These are phyloP conservation scores for Calidris pygmaea DNA, from an alignment of 2,113 vertebrate species.

Conservation along the genomic window DNA sequence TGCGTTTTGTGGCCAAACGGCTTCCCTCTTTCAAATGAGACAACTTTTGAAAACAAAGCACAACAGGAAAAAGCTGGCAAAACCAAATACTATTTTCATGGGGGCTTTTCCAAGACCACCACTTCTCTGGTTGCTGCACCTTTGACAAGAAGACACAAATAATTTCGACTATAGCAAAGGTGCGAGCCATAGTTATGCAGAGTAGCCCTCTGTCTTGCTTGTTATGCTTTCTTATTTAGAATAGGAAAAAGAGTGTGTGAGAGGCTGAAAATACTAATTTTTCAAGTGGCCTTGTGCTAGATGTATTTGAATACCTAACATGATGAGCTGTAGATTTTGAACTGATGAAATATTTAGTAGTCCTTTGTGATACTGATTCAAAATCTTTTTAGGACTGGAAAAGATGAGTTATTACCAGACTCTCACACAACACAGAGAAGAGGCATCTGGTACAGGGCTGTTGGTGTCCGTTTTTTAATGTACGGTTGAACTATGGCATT, in stretches of 20 bases:
- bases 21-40: constrained; percentile 30
- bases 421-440: not conserved
- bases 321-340: not conserved
- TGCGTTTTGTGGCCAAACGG: constrained; percentile 53
- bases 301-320: not conserved
- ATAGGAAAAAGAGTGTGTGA: not conserved
- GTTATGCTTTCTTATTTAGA: not conserved
- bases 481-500: not conserved
- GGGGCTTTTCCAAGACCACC: not conserved
- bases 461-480: not conserved
- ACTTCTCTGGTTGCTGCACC: not conserved
- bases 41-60: constrained; percentile 1
- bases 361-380: not conserved
- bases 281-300: not conserved
- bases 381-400: not conserved
- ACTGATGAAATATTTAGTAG: not conserved
- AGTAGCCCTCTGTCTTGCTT: not conserved
- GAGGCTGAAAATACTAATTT: not conserved
- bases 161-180: not conserved
- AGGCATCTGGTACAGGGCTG: not conserved
- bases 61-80: not conserved
- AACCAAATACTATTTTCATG: not conserved
- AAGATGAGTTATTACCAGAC: not conserved
- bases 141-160: not conserved
- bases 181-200: not conserved